Percentiles rank a stretch among this genome's conserved stretches.
phyloP scores from a whole-genome alignment of 1,140 invertebrate species.

The Geopemphigus sp. region DNA sequence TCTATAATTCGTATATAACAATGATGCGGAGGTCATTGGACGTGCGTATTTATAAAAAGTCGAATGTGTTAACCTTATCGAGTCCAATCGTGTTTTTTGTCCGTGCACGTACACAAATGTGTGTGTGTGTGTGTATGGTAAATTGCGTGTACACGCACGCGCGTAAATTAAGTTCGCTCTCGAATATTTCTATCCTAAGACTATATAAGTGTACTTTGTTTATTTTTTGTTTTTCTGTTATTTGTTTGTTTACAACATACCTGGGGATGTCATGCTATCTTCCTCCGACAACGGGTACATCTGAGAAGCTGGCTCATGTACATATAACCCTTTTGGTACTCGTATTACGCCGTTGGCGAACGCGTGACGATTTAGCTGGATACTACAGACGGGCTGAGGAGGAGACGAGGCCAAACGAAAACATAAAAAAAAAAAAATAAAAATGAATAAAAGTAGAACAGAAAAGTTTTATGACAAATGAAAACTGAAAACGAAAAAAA shows the following conservation, averaged over 20 bases:
- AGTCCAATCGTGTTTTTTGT: slow-evolving; percentile 23
- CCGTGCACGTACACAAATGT: neutral
- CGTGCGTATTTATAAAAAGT: slow-evolving; percentile 13
- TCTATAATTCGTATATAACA: neutral
- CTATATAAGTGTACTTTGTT: neutral
- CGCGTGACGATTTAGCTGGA: slow-evolving; percentile 36
- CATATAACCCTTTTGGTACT: slow-evolving; percentile 48
- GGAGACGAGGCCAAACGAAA: slow-evolving; percentile 39
- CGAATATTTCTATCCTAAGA: slow-evolving; percentile 11
- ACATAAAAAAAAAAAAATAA: slow-evolving; percentile 39
- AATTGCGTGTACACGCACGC: neutral
- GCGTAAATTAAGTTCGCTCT: neutral
- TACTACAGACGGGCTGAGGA: slow-evolving; percentile 39
- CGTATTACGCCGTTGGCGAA: slow-evolving; percentile 44
- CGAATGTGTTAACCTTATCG: slow-evolving; percentile 46
- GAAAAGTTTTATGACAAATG: slow-evolving; percentile 8
- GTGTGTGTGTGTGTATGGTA: neutral
- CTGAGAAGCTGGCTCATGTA: slow-evolving; percentile 48
- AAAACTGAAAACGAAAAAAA: neutral
- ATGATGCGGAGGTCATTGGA: slow-evolving; percentile 41
- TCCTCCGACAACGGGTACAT: slow-evolving; percentile 49
- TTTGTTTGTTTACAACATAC: slow-evolving; percentile 34
- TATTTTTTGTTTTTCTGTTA: neutral
- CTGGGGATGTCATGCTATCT: slow-evolving; percentile 49
- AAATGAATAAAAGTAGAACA: slow-evolving; percentile 11